Base-by-base conservation (phyloP, 2,797 vertebrate species). In the Clamator glandarius region DNA sequence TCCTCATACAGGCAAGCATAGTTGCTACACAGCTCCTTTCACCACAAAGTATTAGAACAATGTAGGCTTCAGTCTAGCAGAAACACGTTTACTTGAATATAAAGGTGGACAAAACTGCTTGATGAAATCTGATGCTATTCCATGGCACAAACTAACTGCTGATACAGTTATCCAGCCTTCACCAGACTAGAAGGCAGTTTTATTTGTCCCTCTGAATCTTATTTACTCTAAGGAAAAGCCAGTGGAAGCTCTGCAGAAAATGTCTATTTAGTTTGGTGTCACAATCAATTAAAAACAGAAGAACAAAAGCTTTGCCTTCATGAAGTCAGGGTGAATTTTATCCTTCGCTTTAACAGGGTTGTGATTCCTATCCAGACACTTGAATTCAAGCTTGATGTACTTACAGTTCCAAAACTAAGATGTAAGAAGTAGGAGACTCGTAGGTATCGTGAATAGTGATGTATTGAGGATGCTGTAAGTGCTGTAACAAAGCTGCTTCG, bases 371-470 rank as follows among this genome's bases (percentile, higher is more conserved):
- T 19, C 36, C 75, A 26, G 23, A 36, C 13, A 25, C 77, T 42
- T 36, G 36, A 73, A 66, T 48, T 51, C 50, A 84, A 72, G 63
- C 61, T 81, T 75, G 1, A 3, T 0, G 3, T 86, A 98, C 99
- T 98, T 96, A 99, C 99, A 99, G 98, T 92, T 99, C 99, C 89
- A 99, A 93, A 92, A 99, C 95, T 63, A 99, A 98, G 96, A 99
- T 98, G 92, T 99, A 98, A 73, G 98, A 98, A 3, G 97, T 97
- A 11, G 99, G 97, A 8, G 99, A 99, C 97, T 99, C 99, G 0
- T 99, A 99, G 14, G 99, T 99, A 93, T 99, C 99, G 0, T 98
- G 96, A 94, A 99, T 98, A 15, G 97, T 98, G 97, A 99, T 98
- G 91, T 99, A 98, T 97, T 99, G 99, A 31, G 98, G 99, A 76